These are phyloP conservation scores for Hyles vespertilio DNA, from an alignment of 1,140 invertebrate genomes.

Conservation along the genomic window DNA sequence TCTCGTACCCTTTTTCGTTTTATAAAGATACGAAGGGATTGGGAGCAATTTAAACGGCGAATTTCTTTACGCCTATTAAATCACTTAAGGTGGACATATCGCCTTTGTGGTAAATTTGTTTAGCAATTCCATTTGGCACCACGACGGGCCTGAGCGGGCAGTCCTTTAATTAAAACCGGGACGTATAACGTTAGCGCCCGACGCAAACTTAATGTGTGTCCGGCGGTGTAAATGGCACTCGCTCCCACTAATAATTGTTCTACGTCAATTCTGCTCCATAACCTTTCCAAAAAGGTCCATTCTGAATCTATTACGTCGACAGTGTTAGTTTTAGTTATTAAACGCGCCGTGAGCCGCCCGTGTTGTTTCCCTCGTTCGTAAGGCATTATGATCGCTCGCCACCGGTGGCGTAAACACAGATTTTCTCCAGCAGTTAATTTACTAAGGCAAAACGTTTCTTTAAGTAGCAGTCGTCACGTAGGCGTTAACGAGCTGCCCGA, in stretches of 20 bases:
- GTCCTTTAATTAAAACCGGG: slow-evolving; percentile 74
- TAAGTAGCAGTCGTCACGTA: slow-evolving; percentile 63
- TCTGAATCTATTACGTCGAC: neutral
- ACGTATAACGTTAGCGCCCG: slow-evolving; percentile 61
- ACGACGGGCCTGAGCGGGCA: slow-evolving; percentile 49
- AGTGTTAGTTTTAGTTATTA: too few species aligned
- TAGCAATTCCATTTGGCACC: slow-evolving; percentile 68
- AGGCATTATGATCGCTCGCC: too few species aligned
- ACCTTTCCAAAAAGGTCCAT: slow-evolving; percentile 24
- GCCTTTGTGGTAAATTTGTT: slow-evolving; percentile 71
- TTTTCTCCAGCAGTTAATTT: slow-evolving; percentile 46
- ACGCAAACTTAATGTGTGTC: slow-evolving; percentile 68
- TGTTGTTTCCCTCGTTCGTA: too few species aligned
- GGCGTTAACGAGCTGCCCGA: slow-evolving; percentile 66
- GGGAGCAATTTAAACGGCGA: slow-evolving; percentile 50
- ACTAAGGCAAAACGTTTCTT: slow-evolving; percentile 42
- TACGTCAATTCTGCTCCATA: slow-evolving; percentile 57
- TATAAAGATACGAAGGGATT: slow-evolving; percentile 5
- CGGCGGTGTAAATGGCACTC: slow-evolving; percentile 53
- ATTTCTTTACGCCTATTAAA: slow-evolving; percentile 74
- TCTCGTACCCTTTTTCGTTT: neutral
- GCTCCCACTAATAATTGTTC: slow-evolving; percentile 61
- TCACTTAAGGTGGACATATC: slow-evolving; percentile 75
- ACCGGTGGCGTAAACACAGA: too few species aligned
- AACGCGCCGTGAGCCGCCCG: too few species aligned